Conservation (phyloP, 2,888 invertebrate genomes). For the Drosophila melanosoma region DNA sequence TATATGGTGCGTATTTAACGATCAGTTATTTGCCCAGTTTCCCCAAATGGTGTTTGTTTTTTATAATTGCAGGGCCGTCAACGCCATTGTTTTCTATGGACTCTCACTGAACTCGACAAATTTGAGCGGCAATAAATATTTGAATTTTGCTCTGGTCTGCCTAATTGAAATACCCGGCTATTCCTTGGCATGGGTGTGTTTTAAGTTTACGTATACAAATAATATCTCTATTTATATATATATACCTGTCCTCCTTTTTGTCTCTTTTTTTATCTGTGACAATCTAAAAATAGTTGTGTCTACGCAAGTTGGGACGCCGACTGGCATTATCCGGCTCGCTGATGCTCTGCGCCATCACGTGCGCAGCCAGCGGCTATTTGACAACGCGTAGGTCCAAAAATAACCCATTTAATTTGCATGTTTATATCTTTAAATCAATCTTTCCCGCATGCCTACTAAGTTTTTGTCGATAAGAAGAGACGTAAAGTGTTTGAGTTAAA, state of each 20-base stretch:
- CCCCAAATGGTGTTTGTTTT: background rate
- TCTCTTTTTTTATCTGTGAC: slow-evolving; percentile 3
- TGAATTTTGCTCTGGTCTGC: slow-evolving; percentile 88
- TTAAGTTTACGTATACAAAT: background rate
- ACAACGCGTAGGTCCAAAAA: slow-evolving; percentile 83
- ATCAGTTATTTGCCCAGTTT: background rate
- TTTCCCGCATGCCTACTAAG: slow-evolving; percentile 53
- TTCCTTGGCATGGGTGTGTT: slow-evolving; percentile 85
- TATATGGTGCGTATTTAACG: slow-evolving; percentile 84
- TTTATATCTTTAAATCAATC: background rate
- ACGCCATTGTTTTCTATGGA: slow-evolving; percentile 89
- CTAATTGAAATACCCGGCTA: slow-evolving; percentile 88
- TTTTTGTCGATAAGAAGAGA: slow-evolving; percentile 64
- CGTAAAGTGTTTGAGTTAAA: slow-evolving; percentile 50
- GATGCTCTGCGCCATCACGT: slow-evolving; percentile 86
- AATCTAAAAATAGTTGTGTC: slow-evolving; percentile 83
- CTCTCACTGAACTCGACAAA: slow-evolving; percentile 88
- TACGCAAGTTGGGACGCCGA: slow-evolving; percentile 86
- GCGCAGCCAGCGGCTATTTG: slow-evolving; percentile 86
- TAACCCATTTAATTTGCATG: background rate
- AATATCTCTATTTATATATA: background rate
- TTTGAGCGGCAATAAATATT: slow-evolving; percentile 89
- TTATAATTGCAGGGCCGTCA: slow-evolving; percentile 86
- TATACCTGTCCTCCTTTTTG: background rate
- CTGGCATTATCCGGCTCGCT: slow-evolving; percentile 86